Percentiles rank a stretch among this genome's conserved stretches.
Conservation (phyloP, 2,797 vertebrate genomes). For the Chelmon rostratus region DNA sequence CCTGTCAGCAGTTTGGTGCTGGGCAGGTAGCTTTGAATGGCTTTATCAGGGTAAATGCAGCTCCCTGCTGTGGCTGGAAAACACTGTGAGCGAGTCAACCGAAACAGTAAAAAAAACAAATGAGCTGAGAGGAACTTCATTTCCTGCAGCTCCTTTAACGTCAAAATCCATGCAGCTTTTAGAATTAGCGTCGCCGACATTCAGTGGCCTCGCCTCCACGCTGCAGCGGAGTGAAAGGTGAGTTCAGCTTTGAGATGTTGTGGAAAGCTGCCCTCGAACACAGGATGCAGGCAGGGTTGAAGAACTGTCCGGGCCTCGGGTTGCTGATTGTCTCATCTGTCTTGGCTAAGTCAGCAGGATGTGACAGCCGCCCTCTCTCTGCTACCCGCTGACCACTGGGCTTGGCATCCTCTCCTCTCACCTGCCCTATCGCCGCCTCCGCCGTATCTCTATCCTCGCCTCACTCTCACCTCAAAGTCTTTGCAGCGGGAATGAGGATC, state of each 20-base stretch:
- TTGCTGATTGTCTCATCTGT: conserved; percentile 83
- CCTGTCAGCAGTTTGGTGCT: neutral
- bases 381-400: conserved; percentile 81
- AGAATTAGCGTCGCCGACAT: neutral
- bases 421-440: conserved; percentile 78
- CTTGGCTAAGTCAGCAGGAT: conserved; percentile 80
- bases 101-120: neutral
- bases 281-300: conserved; percentile 64
- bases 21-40: neutral
- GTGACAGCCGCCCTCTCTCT: conserved; percentile 80
- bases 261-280: conserved; percentile 72
- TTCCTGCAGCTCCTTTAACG: too few relatives aligned
- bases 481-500: conserved; percentile 88
- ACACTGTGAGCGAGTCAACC: too few relatives aligned
- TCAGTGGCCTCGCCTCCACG: neutral
- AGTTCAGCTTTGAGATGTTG: conserved; percentile 70
- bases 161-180: neutral
- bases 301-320: conserved; percentile 74
- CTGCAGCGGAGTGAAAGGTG: conserved; percentile 48
- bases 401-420: conserved; percentile 78
- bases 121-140: neutral
- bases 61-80: neutral
- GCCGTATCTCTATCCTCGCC: conserved; percentile 67
- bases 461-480: conserved; percentile 73
- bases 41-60: neutral